Base-by-base conservation (phyloP, 1,140 invertebrate species). In the Acromyrmex heyeri region DNA sequence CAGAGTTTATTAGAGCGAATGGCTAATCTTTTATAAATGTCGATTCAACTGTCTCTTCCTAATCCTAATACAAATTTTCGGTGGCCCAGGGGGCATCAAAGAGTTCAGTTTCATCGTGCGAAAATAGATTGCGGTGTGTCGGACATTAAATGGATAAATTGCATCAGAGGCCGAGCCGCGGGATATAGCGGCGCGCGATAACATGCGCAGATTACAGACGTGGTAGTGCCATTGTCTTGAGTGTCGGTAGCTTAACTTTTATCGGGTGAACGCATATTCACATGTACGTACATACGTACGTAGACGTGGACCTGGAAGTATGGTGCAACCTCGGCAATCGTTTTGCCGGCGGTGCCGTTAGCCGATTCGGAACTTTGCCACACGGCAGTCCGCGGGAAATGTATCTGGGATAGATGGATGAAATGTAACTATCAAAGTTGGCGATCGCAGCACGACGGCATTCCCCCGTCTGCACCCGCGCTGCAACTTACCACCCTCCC, bases 361-460 rank as follows among this genome's bases (percentile, higher is more conserved):
- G 87, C 76, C 89, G 90, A 91, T 91, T 88, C 62, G 85, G 87
- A 91, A 91, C 81, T 89, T 91, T 90, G 77, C 87, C 73, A 67
- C 87, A 85, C 89, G 78, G 82, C 87, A 90, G 75, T 85, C 88
- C 88, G 85, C 86, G 87, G 89, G 81, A 91, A 92, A 92, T 86
- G 88, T 91, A 93, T 92, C 87, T 91, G 75, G 92, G 88, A 94
- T 93, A 92, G 92, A 95, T 93, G 93, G 92, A 94, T 93, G 93
- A 93, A 94, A 93, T 91, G 92, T 94, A 94, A 95, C 93, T 94
- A 94, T 94, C 93, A 95, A 95, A 94, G 94, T 95, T 95, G 93
- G 93, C 92, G 94, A 95, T 95, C 94, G 91, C 91, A 92, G 89
- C 85, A 89, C 87, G 87, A 86, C 91, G 90, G 91, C 89, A 92